Percentiles rank a stretch among this genome's conserved stretches.
These are phyloP conservation scores for Neosilurus mollespiculum DNA, from an alignment of 2,797 vertebrate genomes.

Conservation along the genomic window DNA sequence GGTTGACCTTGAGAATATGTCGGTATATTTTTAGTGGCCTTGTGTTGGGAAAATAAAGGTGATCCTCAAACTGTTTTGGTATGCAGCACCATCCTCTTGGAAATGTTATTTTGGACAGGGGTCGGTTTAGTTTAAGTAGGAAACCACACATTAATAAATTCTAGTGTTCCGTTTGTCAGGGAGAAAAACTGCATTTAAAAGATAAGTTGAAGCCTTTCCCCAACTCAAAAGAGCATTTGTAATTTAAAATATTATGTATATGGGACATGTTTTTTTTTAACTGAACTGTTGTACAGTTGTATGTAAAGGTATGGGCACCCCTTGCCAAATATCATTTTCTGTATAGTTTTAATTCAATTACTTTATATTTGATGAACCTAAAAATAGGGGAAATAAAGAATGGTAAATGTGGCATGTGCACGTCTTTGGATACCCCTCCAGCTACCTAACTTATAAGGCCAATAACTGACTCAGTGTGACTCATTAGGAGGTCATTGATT, in stretches of 20 bases:
- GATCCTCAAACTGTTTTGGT: constrained; percentile 1
- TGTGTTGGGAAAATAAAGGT: neutral
- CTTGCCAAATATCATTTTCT: neutral
- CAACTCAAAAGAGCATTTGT: constrained; percentile 2
- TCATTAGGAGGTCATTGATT: neutral
- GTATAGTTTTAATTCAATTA: neutral
- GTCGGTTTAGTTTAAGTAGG: neutral
- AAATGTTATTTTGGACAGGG: neutral
- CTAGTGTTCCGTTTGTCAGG: neutral
- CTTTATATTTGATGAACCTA: neutral
- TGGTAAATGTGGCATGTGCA: neutral
- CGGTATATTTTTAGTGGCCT: constrained; percentile 34
- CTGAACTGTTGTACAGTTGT: neutral
- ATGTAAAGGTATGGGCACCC: neutral
- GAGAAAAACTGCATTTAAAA: neutral
- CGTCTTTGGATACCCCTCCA: neutral
- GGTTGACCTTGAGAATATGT: constrained; percentile 22
- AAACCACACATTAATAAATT: no score
- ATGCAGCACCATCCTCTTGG: neutral
- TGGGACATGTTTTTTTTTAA: no score
- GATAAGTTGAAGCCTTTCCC: neutral
- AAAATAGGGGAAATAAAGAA: neutral
- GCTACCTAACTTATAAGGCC: neutral
- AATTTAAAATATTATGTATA: neutral
- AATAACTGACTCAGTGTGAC: neutral